Conservation (phyloP, 2,113 vertebrate genomes). For the Rhagologus leucostigma region DNA sequence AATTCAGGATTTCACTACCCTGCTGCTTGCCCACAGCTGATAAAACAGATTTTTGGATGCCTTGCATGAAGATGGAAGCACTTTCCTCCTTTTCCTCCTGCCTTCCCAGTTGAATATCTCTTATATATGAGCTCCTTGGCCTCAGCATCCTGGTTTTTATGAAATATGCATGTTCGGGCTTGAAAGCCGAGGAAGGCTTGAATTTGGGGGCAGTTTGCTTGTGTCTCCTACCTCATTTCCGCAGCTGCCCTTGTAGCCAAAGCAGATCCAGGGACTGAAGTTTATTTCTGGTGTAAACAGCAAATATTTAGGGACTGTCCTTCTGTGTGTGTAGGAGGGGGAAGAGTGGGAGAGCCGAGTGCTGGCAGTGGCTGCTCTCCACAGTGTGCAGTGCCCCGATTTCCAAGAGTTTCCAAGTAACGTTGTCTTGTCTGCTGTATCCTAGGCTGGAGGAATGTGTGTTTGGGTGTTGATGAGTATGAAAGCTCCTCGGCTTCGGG, state of each 20-base stretch:
- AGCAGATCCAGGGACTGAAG: neutral
- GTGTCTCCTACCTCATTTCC: neutral
- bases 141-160: neutral
- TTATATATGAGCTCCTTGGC: neutral
- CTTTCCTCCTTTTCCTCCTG: neutral
- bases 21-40: neutral
- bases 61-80: neutral
- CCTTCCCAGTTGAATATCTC: neutral
- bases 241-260: neutral
- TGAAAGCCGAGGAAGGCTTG: neutral
- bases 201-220: neutral
- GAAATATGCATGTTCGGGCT: neutral
- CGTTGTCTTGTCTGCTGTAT: neutral
- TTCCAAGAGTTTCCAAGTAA: slow-evolving; percentile 10
- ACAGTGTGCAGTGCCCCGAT: neutral
- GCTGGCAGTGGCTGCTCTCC: neutral
- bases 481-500: neutral
- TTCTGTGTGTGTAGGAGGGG: slow-evolving; percentile 22
- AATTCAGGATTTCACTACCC: neutral
- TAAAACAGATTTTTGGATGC: neutral
- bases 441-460: neutral
- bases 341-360: slow-evolving; percentile 3
- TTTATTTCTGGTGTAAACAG: slow-evolving; percentile 42
- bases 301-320: slow-evolving; percentile 30
- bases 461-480: neutral